phyloP scores from a whole-genome alignment of 2,113 vertebrate genomes.

The Fregetta grallaria region DNA sequence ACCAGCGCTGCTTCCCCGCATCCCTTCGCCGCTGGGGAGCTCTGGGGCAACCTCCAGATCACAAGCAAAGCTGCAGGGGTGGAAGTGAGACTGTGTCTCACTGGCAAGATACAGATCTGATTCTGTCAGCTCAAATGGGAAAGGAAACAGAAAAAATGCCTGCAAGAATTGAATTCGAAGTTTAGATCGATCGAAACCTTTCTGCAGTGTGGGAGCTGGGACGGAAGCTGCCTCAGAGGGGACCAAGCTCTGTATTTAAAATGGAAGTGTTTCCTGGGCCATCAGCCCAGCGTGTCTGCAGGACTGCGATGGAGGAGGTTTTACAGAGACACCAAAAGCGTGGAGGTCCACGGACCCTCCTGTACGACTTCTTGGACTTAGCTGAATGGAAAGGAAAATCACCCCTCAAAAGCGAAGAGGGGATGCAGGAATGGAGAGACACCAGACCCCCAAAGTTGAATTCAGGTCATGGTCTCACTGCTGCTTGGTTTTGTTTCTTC shows the following conservation, averaged over 20 bases:
- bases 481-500: neutral
- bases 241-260: neutral
- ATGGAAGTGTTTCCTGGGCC: neutral
- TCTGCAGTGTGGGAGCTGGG: neutral
- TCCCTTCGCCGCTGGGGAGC: neutral
- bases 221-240: neutral
- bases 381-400: neutral
- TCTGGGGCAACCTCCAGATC: neutral
- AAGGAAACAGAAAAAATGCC: neutral
- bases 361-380: fast-evolving
- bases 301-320: neutral
- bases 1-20: fast-evolving
- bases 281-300: neutral
- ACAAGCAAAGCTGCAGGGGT: neutral
- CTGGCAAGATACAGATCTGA: neutral
- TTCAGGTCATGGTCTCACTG: neutral
- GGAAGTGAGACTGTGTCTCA: neutral
- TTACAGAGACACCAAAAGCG: fast-evolving
- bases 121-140: neutral
- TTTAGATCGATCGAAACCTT: neutral
- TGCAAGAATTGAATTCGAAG: neutral
- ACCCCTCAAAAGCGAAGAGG: fast-evolving
- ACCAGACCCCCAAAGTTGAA: neutral
- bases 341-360: neutral
- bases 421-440: neutral